Conservation (phyloP, 2,888 invertebrate species). For the Euclidia mi region DNA sequence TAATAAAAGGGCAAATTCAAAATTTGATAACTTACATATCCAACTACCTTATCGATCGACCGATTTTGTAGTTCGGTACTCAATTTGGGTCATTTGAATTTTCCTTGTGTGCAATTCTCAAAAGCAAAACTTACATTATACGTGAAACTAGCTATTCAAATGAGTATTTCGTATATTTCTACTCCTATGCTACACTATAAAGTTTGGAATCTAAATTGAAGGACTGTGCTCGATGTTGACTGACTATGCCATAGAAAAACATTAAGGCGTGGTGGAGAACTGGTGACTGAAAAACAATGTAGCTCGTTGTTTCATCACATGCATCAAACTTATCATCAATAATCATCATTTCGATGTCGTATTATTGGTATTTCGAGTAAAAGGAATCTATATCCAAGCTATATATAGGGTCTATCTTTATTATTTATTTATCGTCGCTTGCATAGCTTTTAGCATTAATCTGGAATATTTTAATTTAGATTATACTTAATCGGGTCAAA, state of each 20-base stretch:
- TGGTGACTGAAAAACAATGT: neutral
- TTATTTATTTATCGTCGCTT: constrained; percentile 57
- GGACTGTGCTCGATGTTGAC: constrained; percentile 3
- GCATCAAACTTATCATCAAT: neutral
- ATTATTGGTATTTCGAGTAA: constrained; percentile 44
- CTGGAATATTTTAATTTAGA: constrained; percentile 13
- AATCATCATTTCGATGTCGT: constrained; percentile 32
- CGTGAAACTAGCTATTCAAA: too few species aligned
- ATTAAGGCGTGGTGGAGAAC: neutral
- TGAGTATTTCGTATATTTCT: too few species aligned
- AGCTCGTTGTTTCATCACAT: neutral
- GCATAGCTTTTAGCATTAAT: constrained; percentile 54
- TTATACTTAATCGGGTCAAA: too few species aligned
- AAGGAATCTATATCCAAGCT: constrained; percentile 47
- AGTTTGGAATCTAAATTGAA: too few species aligned
- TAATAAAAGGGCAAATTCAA: neutral
- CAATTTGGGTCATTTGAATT: too few species aligned
- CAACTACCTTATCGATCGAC: too few species aligned
- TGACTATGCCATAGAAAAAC: neutral
- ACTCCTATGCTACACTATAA: too few species aligned
- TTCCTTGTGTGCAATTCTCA: too few species aligned
- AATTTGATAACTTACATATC: too few species aligned
- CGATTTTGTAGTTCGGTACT: too few species aligned
- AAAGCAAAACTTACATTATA: too few species aligned
- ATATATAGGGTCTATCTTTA: constrained; percentile 35